Conservation (phyloP, 2,113 vertebrate species). For the Empidonax traillii region DNA sequence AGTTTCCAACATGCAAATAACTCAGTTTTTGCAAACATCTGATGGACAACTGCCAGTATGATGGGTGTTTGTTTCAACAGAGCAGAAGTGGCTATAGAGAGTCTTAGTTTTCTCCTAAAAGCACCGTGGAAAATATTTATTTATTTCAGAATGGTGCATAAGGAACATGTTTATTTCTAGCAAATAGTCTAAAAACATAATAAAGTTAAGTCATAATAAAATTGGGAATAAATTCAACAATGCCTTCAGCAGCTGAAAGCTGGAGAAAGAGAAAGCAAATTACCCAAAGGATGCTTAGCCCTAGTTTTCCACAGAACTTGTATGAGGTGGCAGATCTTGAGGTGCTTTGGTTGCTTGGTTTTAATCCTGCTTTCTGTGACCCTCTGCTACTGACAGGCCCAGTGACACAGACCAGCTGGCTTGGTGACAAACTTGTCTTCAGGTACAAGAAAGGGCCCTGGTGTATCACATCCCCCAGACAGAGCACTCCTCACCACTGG, state of each 20-base stretch:
- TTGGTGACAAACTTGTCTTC: neutral
- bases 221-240: conserved; percentile 13
- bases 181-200: neutral
- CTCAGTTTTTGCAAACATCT: conserved; percentile 63
- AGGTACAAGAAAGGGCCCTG: rapidly evolving
- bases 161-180: neutral
- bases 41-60: conserved; percentile 52
- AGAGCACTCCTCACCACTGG: neutral
- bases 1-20: conserved; percentile 70
- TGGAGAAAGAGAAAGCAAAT: neutral
- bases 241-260: neutral
- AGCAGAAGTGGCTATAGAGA: neutral
- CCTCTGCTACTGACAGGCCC: neutral
- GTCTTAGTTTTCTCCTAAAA: neutral
- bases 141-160: neutral
- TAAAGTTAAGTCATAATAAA: conserved; percentile 1
- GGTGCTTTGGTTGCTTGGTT: neutral
- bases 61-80: neutral
- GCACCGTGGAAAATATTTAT: neutral
- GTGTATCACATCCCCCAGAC: neutral
- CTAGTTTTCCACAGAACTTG: neutral
- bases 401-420: neutral
- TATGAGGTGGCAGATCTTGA: neutral
- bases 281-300: neutral
- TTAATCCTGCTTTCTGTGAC: neutral